Evolutionary conservation across 2,797 vertebrate genomes (phyloP), one percentile per base, ranked within the genome.

Genomic region (Artibeus lituratus): DNA sequence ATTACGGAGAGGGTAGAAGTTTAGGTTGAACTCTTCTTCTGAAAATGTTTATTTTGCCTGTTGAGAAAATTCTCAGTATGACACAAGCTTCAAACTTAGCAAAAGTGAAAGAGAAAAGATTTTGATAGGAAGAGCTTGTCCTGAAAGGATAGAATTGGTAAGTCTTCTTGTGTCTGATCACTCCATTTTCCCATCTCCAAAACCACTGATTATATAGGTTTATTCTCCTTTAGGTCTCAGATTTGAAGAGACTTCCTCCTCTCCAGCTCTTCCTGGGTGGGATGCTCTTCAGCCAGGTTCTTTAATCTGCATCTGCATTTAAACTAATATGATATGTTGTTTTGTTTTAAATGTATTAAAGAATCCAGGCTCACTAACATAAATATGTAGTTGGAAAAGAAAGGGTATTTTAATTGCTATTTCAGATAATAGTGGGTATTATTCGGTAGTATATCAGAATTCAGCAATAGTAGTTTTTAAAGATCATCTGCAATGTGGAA

Each of bases 401-500:
- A 87, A 69, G 4, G 0, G 0, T 10, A 35, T 95, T 81, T 95
- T 44, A 76, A 59, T 53, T 87, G 77, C 22, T 32, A 3, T 53
- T 89, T 89, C 57, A 92, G 55, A 53, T 93, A 87, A 65, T 72
- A 26, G 19, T 74, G n/a, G 6, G 29, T 70, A 73, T 59, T 82
- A 7, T 47, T n/a, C 57, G 39, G 11, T 78, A 3, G 10, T 76
- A 15, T 26, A 89, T 6, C 6, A 93, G 95, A 90, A 32, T 87
- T 55, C 35, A 93, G 21, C 39, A 59, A 3, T 70, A 5, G 5
- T 49, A 74, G 5, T 83, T 92, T 95, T 57, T 72, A 78, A 88
- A 70, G 15, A 2, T 44, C 16, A 32, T 53, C 47, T 22, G 22
- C 7, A 70, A 1, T 39, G 15, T 77, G 11, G 1, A 94, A 47